A percentile compares a stretch with the other conserved stretches of the same genome.
phyloP scores from a whole-genome alignment of 2,113 vertebrate species.

The Apistogramma diplotaenia region DNA sequence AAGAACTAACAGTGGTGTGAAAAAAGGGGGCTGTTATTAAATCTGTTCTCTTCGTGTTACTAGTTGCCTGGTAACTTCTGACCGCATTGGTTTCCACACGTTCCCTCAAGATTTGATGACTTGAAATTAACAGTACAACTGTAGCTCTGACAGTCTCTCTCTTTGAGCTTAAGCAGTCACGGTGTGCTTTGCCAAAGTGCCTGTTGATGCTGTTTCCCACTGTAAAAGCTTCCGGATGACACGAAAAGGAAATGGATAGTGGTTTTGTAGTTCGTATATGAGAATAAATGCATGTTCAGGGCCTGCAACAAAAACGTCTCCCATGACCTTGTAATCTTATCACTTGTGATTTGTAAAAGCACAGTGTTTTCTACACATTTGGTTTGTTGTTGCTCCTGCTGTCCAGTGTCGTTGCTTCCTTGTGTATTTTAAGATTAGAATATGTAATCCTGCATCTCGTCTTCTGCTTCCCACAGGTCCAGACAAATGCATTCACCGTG shows the following conservation, averaged over 20 bases:
- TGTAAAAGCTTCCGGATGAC: not conserved
- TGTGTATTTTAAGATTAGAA: not conserved
- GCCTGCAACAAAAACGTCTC: not conserved
- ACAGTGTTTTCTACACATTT: not conserved
- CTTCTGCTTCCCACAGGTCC: constrained; percentile 76
- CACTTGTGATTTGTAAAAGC: too few species aligned
- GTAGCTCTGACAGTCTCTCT: not conserved
- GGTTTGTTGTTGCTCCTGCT: not conserved
- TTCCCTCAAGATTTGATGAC: not conserved
- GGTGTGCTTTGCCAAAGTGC: not conserved
- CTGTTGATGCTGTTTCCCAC: not conserved
- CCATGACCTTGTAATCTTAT: not conserved
- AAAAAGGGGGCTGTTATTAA: constrained; percentile 26
- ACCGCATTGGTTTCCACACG: not conserved
- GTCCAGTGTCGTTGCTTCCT: not conserved
- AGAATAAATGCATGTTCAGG: too few species aligned
- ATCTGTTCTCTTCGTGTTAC: not conserved
- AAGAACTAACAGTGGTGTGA: not conserved
- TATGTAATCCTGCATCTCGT: not conserved
- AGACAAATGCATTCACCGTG: constrained; percentile 86
- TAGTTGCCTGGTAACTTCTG: constrained; percentile 63
- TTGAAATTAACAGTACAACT: not conserved
- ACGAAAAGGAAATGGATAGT: not conserved
- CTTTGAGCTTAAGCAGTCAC: not conserved
- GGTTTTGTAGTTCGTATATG: not conserved